A percentile compares a stretch with the other conserved stretches of the same genome.
phyloP scores from a whole-genome alignment of 2,113 vertebrate genomes.

The Andinoacara biseriatus region DNA sequence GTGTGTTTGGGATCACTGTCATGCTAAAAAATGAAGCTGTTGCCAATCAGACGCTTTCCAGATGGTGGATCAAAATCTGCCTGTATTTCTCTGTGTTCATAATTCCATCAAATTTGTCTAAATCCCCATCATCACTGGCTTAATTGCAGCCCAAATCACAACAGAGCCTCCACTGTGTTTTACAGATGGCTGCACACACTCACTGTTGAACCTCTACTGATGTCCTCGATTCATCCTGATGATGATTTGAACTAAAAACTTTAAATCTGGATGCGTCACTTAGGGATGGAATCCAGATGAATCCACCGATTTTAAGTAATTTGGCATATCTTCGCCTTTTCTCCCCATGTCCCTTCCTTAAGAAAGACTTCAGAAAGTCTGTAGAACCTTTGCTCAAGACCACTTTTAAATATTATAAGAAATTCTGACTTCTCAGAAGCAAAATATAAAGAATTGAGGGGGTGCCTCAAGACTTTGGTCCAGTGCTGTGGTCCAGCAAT shows the following conservation, averaged over 20 bases:
- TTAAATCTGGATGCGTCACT: neutral
- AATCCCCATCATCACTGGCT: neutral
- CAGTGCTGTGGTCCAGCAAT: neutral
- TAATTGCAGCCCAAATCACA: neutral
- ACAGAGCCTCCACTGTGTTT: neutral
- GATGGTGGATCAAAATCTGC: no score
- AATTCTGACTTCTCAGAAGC: neutral
- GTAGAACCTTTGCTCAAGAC: neutral
- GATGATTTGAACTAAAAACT: neutral
- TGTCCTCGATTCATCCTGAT: neutral
- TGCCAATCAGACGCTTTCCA: no score
- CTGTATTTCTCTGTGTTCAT: no score
- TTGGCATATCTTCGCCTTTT: neutral
- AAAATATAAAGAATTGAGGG: neutral
- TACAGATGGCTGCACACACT: neutral
- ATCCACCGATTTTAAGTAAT: neutral
- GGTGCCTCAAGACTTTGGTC: neutral
- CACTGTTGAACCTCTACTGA: neutral
- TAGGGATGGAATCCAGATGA: no score
- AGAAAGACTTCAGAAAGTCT: neutral
- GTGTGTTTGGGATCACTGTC: no score
- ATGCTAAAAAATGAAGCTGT: no score
- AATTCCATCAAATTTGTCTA: no score
- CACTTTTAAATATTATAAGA: no score
- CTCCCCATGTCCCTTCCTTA: neutral